Base-by-base conservation (phyloP, 2,113 vertebrate genomes). In the Kobus ellipsiprymnus region DNA sequence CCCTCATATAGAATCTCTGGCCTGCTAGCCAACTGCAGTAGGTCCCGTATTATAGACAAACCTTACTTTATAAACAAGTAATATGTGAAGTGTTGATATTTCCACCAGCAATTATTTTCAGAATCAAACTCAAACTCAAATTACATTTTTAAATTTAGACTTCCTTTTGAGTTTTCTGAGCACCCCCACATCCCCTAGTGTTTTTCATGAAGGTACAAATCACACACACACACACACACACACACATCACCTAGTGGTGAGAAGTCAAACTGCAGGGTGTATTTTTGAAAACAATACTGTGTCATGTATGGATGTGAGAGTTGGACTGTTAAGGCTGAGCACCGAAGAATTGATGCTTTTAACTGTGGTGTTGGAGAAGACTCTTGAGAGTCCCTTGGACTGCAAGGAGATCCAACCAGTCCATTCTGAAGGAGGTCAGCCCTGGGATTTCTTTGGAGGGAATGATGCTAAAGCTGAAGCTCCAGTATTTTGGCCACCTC, bases 91-190 rank as follows among this genome's bases (percentile, higher is more conserved):
- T 87, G 14, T 46, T 83, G 71, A 17, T 64, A 48, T 52, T 86
- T 92, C 44, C 77, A 30, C 54, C 55, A 89, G 15, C 59, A 59
- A 78, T 97, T 54, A 48, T 90, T 84, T 91, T 91, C 77, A 55
- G 21, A 60, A 27, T 59, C 57, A 59, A 59, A 64, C n/a, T 67
- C 33, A 67, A 67, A 64, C 15, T 91, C 52, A 64, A 91, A 59
- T 62, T 19, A 77, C 27, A 5, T 36, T 87, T 57, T 48, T 27
- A 87, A 89, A 83, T 77, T 55, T 60, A 90, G 36, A 50, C 23
- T 57, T 83, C 3, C 44, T n/a, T 81, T 81, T 59, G 52, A 91
- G 48, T 94, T 92, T 95, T 71, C 12, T 84, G 87, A 95, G 29
- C 23, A 27, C 3, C 3, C 36, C 36, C 1, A 23, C 40, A 5